These are phyloP conservation scores for Pedionomus torquatus DNA, from an alignment of 2,113 vertebrate species.

Conservation along the genomic window DNA sequence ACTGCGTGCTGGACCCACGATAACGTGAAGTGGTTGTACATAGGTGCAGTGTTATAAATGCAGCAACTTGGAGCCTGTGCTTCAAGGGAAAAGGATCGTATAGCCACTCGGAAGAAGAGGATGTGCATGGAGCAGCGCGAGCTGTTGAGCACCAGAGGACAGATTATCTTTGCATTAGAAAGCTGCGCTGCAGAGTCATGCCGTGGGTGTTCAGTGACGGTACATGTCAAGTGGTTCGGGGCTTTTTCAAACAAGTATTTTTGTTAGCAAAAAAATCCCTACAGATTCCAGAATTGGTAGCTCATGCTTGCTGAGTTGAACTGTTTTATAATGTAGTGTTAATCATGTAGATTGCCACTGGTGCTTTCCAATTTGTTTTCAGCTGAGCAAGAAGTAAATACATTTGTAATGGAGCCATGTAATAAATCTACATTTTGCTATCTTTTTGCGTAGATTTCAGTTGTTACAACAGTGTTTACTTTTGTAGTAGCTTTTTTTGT, in stretches of 20 bases:
- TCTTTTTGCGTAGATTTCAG: background rate
- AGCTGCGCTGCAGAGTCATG: background rate
- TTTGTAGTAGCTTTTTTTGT: background rate
- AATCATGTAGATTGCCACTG: background rate
- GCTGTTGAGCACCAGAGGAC: background rate
- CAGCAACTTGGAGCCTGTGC: background rate
- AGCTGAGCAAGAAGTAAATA: background rate
- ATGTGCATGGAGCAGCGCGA: background rate
- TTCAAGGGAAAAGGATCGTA: background rate
- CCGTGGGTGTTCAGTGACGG: background rate
- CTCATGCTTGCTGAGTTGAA: background rate
- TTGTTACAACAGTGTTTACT: background rate
- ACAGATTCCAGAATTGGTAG: background rate
- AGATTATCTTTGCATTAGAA: background rate
- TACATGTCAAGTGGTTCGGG: background rate
- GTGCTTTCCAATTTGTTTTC: background rate
- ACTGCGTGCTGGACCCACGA: accelerated
- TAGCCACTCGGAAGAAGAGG: background rate
- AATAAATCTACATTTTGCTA: constrained; percentile 17
- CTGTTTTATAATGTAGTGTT: background rate
- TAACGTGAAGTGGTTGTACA: background rate
- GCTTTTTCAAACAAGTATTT: background rate
- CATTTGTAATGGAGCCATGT: constrained; percentile 5
- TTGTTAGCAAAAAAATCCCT: background rate
- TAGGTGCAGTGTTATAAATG: background rate